A percentile compares a stretch with the other conserved stretches of the same genome.
Conservation (phyloP, 2,113 vertebrate genomes). For the Callorhinus ursinus region DNA sequence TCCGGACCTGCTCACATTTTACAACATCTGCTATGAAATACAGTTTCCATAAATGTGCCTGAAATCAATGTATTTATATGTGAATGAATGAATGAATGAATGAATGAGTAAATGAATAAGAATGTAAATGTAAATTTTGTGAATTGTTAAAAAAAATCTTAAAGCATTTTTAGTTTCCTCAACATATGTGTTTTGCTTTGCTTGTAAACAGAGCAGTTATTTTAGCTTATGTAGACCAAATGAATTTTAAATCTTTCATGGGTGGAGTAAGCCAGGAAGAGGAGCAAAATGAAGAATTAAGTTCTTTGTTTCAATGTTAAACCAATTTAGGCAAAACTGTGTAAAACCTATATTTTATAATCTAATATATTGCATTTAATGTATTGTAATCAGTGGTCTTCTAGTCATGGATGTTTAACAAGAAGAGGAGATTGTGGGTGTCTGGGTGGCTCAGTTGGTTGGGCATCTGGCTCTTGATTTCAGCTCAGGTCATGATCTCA, state of each 20-base stretch:
- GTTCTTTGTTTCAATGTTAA: conserved; percentile 26
- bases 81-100: neutral
- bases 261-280: neutral
- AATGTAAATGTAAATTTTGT: neutral
- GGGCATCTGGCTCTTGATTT: neutral
- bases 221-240: conserved; percentile 16
- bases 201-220: conserved; percentile 33
- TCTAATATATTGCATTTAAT: neutral
- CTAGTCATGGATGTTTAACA: neutral
- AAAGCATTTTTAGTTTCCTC: conserved; percentile 15
- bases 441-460: neutral
- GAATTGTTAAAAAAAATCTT: conserved; percentile 19
- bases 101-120: neutral
- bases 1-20: neutral
- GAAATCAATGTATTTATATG: neutral
- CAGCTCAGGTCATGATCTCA: neutral
- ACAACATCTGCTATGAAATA: neutral
- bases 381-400: neutral
- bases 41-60: neutral
- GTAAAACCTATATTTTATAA: neutral
- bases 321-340: neutral
- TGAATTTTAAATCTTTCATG: conserved; percentile 35
- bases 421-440: neutral
- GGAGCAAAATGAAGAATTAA: neutral
- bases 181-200: neutral